Evolutionary conservation across 2,113 vertebrate genomes (phyloP).

Genomic region (Ageneiosus marmoratus): DNA sequence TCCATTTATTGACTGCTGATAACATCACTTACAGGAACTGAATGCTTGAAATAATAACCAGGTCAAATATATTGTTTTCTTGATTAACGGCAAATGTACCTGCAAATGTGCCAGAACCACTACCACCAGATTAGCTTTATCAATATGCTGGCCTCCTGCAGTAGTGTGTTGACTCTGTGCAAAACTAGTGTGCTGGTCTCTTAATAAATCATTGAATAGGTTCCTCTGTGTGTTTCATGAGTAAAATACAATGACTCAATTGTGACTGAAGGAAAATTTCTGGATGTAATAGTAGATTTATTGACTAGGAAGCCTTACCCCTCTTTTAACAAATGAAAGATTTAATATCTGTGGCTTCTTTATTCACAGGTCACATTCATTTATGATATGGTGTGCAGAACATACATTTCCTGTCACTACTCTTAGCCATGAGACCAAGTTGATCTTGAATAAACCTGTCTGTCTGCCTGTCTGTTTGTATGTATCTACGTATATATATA

Average conservation of each 20-base stretch:
- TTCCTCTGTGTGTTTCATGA: conserved; percentile 26
- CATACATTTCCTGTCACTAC: conserved; percentile 9
- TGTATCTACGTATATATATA: too few relatives aligned
- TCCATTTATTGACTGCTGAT: conserved; percentile 35
- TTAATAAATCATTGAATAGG: conserved; percentile 9
- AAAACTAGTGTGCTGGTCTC: background rate
- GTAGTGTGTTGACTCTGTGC: background rate
- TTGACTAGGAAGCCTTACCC: conserved; percentile 43
- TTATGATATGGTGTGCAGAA: conserved; percentile 16
- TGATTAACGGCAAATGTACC: conserved; percentile 21
- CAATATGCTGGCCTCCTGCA: background rate
- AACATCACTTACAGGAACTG: conserved; percentile 38
- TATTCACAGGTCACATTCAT: conserved; percentile 32
- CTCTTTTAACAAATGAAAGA: conserved; percentile 24
- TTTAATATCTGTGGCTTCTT: conserved; percentile 35
- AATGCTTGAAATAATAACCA: conserved; percentile 27
- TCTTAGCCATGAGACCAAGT: conserved; percentile 21
- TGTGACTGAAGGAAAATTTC: background rate
- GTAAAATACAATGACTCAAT: background rate
- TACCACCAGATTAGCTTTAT: conserved; percentile 16
- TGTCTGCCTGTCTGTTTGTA: too few relatives aligned
- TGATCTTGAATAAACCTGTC: conserved; percentile 29
- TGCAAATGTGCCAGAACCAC: conserved; percentile 6
- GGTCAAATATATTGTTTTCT: conserved; percentile 30
- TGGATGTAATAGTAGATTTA: background rate